Evolutionary conservation across 92 coral and sea anemone species (phyloP), one percentile per base, ranked within the genome.

Genomic region (Isaurus tuberculatus): DNA sequence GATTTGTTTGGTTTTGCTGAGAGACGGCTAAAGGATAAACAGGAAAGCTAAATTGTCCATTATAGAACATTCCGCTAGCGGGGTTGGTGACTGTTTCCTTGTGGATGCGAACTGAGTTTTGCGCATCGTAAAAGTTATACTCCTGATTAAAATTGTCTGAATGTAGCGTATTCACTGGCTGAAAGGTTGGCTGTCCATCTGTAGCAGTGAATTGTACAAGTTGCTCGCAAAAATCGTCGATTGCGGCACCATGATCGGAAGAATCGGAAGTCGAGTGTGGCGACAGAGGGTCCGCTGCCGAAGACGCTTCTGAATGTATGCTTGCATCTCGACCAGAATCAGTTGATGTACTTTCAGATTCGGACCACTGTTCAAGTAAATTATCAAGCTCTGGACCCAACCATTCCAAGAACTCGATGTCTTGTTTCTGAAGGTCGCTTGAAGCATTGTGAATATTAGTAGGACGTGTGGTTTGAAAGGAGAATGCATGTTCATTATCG

Each of bases 371-470:
- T 70, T 97, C 99, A 40, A 97, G 90, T 30, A 97, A 81, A 79
- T 94, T 95, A 53, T 97, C 99, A 53, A 97, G 84, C 67, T 97
- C 99, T 5, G 98, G 98, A 1, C 99, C 98, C 26, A 89, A 68
- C 93, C 94, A 94, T 68, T 94, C 95, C 44, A 97, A 85, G 27
- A 93, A 83, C 71, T 94, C 99, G 19, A 88, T 70, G 44, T 82
- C 89, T n/a, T 84, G 91, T 30, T 73, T 73, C 66, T 85, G 90
- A 53, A 89, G 72, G 36, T 89, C 89, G 49, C 73, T 85, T 19
- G 84, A 53, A 22, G 84, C 44, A 40, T 70, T 58, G 72, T 64
- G 86, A 63, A 23, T 36, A 29, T 73, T 75, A 16, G 83, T 65
- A 42, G 60, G 58, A 63, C 84, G 80, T 37, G 92, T 32, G 29